Evolutionary conservation across 2,888 invertebrate species (phyloP), one percentile per base, ranked within the genome.

Genomic region (Hyposoter didymator): DNA sequence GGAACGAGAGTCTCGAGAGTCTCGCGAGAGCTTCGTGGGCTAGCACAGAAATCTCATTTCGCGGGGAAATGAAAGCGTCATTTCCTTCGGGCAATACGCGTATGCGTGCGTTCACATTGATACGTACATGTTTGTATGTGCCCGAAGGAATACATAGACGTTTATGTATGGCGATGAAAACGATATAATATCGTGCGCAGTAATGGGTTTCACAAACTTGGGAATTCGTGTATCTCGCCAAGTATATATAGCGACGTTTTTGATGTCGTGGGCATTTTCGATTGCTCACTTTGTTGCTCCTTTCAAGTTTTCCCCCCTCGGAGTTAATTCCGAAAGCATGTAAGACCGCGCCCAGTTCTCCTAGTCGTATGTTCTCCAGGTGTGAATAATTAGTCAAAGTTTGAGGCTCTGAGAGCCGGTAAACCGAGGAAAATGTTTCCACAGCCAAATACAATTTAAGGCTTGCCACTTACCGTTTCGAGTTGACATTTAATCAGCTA

Each of bases 31-130:
- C 49, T 49, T 67, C 8, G n/a, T 49, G 74, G 70, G 84, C 35
- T 55, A 82, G 69, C 55, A 70, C 43, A 75, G 70, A 66, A 85
- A 78, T 78, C 78, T 85, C 84, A 72, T 78, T 85, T 82, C 73
- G 74, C 78, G 69, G 66, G 82, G 66, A 79, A 82, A 85, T 55
- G 82, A 82, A 70, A 74, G 78, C 55, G 70, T 72, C 82, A 70
- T 82, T 85, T 75, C 74, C 78, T 78, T 75, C 74, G 62, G 75
- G 85, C 72, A 28, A 70, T 67, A 73, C 64, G 49, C 47, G 70
- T 78, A 28, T 67, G 49, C 47, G 22, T 52, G n/a, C 17, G 14
- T 32, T 4, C 28, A 49, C 7, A 28, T 62, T 39, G 28, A 67
- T 47, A 28, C 19, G 10, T 62, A 59, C 19, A 43, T 52, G 70